Evolutionary conservation across 2,888 invertebrate genomes (phyloP).

Genomic region (Nephrotoma flavescens): DNA sequence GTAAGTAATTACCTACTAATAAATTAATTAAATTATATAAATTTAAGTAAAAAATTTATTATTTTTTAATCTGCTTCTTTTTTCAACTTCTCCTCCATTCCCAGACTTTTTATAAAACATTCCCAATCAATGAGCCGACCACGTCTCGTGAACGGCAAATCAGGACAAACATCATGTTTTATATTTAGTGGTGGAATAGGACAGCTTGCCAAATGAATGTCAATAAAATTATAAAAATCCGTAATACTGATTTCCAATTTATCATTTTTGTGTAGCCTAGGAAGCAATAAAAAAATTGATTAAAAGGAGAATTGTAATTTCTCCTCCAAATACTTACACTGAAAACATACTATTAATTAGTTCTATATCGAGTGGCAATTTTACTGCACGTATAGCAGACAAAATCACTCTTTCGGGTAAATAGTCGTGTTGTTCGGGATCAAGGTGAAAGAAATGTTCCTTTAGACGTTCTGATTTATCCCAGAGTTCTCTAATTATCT

Average conservation of each 20-base stretch:
- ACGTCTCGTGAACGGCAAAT: slow-evolving; percentile 25
- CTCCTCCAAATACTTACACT: slow-evolving; percentile 36
- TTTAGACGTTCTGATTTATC: slow-evolving; percentile 46
- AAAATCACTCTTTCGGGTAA: slow-evolving; percentile 43
- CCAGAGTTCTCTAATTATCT: slow-evolving; percentile 57
- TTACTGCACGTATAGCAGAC: slow-evolving; percentile 49
- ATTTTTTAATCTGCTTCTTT: slow-evolving; percentile 10
- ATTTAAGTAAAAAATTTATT: neutral
- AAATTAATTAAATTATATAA: neutral
- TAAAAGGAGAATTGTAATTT: neutral
- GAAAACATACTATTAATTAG: slow-evolving; percentile 53
- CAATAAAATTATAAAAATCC: slow-evolving; percentile 55
- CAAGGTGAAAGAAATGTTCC: slow-evolving; percentile 43
- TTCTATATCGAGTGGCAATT: slow-evolving; percentile 51
- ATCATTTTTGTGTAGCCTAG: slow-evolving; percentile 46
- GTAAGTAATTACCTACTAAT: neutral
- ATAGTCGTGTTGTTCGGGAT: slow-evolving; percentile 40
- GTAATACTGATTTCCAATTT: slow-evolving; percentile 48
- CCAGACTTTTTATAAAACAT: slow-evolving; percentile 24
- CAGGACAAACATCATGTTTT: slow-evolving; percentile 25
- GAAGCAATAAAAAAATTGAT: slow-evolving; percentile 2
- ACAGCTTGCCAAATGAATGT: slow-evolving; percentile 41
- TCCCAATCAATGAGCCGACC: slow-evolving; percentile 27
- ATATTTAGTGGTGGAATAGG: slow-evolving; percentile 38
- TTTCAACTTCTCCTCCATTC: slow-evolving; percentile 23